Percentiles rank a stretch among this genome's conserved stretches.
Conservation (phyloP, 2,113 vertebrate species). For the Notothenia rossii region DNA sequence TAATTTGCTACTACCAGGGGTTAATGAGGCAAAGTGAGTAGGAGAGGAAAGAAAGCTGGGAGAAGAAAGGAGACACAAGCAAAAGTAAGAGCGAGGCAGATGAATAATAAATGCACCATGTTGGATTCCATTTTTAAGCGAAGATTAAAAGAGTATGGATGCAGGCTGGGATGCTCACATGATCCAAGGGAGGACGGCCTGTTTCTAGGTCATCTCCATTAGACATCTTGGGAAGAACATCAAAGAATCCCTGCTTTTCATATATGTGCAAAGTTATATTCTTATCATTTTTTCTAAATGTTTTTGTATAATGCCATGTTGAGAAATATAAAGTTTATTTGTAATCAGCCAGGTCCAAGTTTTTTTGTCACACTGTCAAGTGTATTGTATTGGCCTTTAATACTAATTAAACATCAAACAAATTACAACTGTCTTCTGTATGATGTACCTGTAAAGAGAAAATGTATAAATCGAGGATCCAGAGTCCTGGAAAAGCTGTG, state of each 20-base stretch:
- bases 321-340: background rate
- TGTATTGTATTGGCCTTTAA: background rate
- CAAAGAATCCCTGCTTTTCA: conserved; percentile 47
- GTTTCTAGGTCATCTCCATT: conserved; percentile 76
- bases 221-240: conserved; percentile 61
- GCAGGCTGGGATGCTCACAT: conserved; percentile 63
- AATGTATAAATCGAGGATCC: conserved; percentile 18
- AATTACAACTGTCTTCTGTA: background rate
- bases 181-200: conserved; percentile 58
- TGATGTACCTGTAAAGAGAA: conserved; percentile 19
- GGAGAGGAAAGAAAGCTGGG: conserved; percentile 49
- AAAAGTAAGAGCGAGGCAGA: conserved; percentile 56
- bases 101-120: conserved; percentile 76
- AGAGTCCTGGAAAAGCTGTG: conserved; percentile 16
- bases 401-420: background rate
- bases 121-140: conserved; percentile 71
- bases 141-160: conserved; percentile 72
- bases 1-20: conserved; percentile 58
- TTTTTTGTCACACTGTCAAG: background rate
- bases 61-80: conserved; percentile 45
- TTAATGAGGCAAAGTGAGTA: conserved; percentile 74
- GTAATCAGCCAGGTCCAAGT: background rate
- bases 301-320: background rate
- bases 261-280: conserved; percentile 11
- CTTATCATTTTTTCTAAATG: background rate